These are phyloP conservation scores for Bellardia pandia DNA, from an alignment of 2,888 invertebrate species.

Conservation along the genomic window DNA sequence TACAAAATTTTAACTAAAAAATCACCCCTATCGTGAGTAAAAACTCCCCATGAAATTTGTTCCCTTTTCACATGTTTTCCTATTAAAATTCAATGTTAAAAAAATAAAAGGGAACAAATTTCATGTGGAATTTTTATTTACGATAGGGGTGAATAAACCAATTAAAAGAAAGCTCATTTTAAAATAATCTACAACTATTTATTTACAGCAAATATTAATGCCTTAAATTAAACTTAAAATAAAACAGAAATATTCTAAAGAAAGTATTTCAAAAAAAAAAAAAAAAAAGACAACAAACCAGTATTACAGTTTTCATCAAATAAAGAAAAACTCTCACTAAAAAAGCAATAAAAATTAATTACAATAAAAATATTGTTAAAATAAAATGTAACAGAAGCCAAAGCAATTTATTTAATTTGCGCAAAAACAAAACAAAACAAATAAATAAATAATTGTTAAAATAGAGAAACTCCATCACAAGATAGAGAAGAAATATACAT, in stretches of 20 bases:
- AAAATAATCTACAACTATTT: too few species aligned
- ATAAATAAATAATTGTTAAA: slow-evolving; percentile 30
- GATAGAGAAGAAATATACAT: not conserved
- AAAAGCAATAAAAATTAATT: slow-evolving; percentile 32
- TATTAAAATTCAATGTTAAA: too few species aligned
- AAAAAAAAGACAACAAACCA: not conserved
- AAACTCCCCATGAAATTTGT: too few species aligned
- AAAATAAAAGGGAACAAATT: too few species aligned
- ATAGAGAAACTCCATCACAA: slow-evolving; percentile 28
- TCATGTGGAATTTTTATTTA: too few species aligned
- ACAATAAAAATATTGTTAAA: slow-evolving; percentile 11
- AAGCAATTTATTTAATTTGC: slow-evolving; percentile 43
- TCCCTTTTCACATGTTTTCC: too few species aligned
- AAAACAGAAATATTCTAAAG: not conserved
- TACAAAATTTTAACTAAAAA: too few species aligned
- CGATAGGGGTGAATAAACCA: too few species aligned
- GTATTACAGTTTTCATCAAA: not conserved
- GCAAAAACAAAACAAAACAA: not conserved
- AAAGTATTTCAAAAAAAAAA: not conserved
- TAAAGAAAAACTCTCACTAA: not conserved
- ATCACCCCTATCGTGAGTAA: too few species aligned
- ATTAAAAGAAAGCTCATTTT: too few species aligned
- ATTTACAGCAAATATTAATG: too few species aligned
- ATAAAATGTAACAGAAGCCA: slow-evolving; percentile 21
- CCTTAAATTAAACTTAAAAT: too few species aligned